Evolutionary conservation across 2,113 vertebrate genomes (phyloP).

Genomic region (Cinclus mexicanus): DNA sequence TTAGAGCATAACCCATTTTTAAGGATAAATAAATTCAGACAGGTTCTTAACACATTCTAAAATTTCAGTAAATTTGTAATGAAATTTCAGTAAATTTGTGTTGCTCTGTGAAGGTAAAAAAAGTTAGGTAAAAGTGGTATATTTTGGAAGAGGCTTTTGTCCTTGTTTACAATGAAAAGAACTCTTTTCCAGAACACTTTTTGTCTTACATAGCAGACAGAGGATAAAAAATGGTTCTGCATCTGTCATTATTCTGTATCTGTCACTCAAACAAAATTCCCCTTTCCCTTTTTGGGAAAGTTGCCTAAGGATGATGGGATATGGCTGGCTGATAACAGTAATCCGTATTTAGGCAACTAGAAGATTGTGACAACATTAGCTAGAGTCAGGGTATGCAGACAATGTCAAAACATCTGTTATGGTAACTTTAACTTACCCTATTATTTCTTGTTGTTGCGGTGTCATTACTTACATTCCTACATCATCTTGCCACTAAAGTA

Average conservation of each 20-base stretch:
- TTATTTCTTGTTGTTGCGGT: not conserved
- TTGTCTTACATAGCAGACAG: not conserved
- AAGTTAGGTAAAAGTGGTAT: not conserved
- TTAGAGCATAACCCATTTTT: not conserved
- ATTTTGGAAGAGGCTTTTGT: not conserved
- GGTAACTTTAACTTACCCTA: not conserved
- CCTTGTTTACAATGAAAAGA: not conserved
- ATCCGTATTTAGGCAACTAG: conserved; percentile 35
- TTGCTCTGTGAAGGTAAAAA: not conserved
- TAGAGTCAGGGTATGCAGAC: not conserved
- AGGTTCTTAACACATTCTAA: not conserved
- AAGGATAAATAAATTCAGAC: not conserved
- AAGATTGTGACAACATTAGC: conserved; percentile 38
- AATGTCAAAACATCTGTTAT: conserved; percentile 44
- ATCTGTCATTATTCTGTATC: conserved; percentile 5
- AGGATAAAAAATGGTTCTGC: not conserved
- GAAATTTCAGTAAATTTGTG: not conserved
- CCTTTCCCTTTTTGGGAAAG: not conserved
- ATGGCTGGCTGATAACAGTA: conserved; percentile 18
- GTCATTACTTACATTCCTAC: not conserved
- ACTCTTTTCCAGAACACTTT: not conserved
- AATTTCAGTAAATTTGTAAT: not conserved
- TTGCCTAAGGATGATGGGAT: not conserved
- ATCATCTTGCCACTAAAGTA: not conserved
- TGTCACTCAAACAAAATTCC: conserved; percentile 38